phyloP scores from a whole-genome alignment of 2,888 invertebrate genomes.

The Plutella xylostella region DNA sequence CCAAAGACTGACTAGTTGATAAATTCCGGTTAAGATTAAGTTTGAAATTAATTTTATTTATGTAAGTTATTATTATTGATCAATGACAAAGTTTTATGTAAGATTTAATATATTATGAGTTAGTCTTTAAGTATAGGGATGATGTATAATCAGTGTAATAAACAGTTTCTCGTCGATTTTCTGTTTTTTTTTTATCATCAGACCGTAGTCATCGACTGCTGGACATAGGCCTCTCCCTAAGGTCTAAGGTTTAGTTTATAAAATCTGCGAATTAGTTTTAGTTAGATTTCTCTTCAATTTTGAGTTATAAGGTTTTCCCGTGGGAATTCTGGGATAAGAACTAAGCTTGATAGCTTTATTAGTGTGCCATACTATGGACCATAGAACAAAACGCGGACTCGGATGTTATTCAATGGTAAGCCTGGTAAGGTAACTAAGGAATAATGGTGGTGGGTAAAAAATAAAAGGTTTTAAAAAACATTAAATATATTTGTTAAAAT shows the following conservation, averaged over 20 bases:
- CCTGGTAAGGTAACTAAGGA: no score
- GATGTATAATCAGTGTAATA: conserved; percentile 11
- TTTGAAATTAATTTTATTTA: background rate
- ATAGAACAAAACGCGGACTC: no score
- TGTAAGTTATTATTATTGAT: conserved; percentile 8
- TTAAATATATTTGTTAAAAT: conserved; percentile 68
- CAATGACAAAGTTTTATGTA: conserved; percentile 1
- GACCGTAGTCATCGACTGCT: background rate
- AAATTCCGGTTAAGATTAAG: conserved; percentile 19
- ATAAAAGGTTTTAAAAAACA: conserved; percentile 46
- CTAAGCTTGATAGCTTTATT: no score
- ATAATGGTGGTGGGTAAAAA: no score
- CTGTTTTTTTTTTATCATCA: conserved; percentile 12
- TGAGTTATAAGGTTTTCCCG: no score
- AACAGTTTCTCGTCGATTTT: conserved; percentile 21
- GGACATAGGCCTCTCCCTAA: no score
- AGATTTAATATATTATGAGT: background rate
- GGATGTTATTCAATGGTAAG: no score
- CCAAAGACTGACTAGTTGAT: conserved; percentile 63
- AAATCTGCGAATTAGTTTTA: no score
- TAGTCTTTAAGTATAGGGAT: background rate
- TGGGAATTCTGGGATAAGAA: no score
- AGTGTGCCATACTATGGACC: no score
- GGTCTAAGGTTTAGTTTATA: no score
- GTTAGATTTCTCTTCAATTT: no score